Evolutionary conservation across 2,888 invertebrate genomes (phyloP), one percentile per base, ranked within the genome.

Genomic region (Tridacna gigas): DNA sequence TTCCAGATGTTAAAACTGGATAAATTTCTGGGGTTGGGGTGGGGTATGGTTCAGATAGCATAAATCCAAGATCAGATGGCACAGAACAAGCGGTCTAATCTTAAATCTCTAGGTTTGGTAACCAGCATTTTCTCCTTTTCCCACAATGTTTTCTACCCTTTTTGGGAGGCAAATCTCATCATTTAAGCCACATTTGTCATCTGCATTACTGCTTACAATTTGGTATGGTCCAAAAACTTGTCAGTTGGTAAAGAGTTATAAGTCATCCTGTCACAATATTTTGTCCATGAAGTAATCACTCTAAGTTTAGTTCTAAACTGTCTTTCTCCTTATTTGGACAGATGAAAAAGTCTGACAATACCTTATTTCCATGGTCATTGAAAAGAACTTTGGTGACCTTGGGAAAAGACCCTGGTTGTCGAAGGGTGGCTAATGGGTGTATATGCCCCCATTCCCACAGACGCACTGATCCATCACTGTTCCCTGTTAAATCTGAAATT

Each of bases 381-480:
- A 99, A 99, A 82, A 98, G 96, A n/a, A 99, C 98, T 88, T 98
- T 96, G 1, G 98, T 98, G 81, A 99, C 99, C 91, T 96, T 96
- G 45, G 94, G 93, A 84, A 94, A 94, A 48, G 92, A 89, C 20
- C 94, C 94, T 18, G 94, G 91, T 60, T 93, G 92, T 79, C 94
- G 86, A 11, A 94, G 91, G 22, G 92, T 91, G 22, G 94, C 90
- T 26, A 94, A 89, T 22, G 91, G 90, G 77, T 94, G 93, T 12
- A 86, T 84, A 95, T 99, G 99, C 12, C 98, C 98, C 99, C 99
- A 99, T 95, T 99, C 99, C 97, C 99, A 99, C 92, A 99, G 97
- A 97, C 99, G 94, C 12, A 95, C 95, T 86, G 92, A 95, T 37
- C 96, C 96, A 90, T 96, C 96, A 63, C 95, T 94, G 78, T 95